Evolutionary conservation across 2,888 invertebrate species (phyloP).

Genomic region (Coelinius sp.): DNA sequence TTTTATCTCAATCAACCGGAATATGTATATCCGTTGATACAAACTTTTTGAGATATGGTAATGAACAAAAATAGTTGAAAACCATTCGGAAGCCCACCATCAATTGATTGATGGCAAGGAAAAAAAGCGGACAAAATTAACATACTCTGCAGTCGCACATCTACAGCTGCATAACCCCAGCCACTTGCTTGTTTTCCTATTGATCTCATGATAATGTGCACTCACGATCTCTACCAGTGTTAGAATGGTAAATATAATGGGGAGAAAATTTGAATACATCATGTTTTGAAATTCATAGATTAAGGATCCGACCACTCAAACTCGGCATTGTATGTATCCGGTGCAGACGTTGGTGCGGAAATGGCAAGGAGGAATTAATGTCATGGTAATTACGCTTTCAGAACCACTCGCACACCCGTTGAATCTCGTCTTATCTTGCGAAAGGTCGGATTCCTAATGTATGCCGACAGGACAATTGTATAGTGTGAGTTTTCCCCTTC

Average conservation of each 20-base stretch:
- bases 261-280: slow-evolving; percentile 6
- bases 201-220: background rate
- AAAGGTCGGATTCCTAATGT: slow-evolving; percentile 18
- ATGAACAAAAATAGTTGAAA: too few species aligned
- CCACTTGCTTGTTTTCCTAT: background rate
- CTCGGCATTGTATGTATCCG: slow-evolving; percentile 13
- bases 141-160: too few species aligned
- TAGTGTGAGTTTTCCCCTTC: slow-evolving; percentile 8
- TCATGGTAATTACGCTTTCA: slow-evolving; percentile 44
- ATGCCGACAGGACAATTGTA: slow-evolving; percentile 31
- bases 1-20: too few species aligned
- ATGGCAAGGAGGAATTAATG: slow-evolving; percentile 42
- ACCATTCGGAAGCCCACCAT: too few species aligned
- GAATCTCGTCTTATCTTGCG: slow-evolving; percentile 33
- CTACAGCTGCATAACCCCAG: too few species aligned
- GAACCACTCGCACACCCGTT: slow-evolving; percentile 38
- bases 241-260: background rate
- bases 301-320: background rate
- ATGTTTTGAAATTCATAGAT: background rate
- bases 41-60: too few species aligned
- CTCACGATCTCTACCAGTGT: background rate
- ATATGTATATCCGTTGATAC: too few species aligned
- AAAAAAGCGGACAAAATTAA: too few species aligned
- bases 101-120: too few species aligned
- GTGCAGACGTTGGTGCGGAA: slow-evolving; percentile 8